phyloP scores from a whole-genome alignment of 2,113 vertebrate species.

The Siphamia tubifer region DNA sequence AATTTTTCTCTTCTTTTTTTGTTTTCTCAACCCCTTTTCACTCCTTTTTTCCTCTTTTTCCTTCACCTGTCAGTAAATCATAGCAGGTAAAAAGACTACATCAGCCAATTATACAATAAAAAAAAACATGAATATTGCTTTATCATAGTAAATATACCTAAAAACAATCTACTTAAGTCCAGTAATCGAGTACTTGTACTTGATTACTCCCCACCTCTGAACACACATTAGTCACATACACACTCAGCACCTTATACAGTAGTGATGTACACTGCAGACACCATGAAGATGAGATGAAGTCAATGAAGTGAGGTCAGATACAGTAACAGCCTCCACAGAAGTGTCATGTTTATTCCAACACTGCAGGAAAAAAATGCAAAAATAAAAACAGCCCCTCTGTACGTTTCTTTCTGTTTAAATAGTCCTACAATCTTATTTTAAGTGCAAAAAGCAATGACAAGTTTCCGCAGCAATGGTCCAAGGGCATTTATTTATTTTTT shows the following conservation, averaged over 20 bases:
- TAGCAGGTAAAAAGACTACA: too few relatives aligned
- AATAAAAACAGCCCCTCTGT: constrained; percentile 11
- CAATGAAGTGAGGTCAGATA: constrained; percentile 25
- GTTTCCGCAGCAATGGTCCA: not conserved
- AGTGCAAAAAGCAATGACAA: not conserved
- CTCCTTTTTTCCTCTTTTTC: too few relatives aligned
- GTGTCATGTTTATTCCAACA: constrained; percentile 51
- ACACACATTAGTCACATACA: constrained; percentile 6
- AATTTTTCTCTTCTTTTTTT: too few relatives aligned
- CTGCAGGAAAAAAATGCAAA: too few relatives aligned
- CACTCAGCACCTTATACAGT: constrained; percentile 56
- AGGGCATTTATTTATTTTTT: not conserved
- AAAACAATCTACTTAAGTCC: too few relatives aligned
- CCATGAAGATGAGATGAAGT: constrained; percentile 8
- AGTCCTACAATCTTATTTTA: constrained; percentile 24
- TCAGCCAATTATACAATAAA: too few relatives aligned
- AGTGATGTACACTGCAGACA: constrained; percentile 35
- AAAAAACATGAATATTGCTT: too few relatives aligned
- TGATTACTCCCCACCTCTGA: too few relatives aligned
- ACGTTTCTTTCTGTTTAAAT: not conserved
- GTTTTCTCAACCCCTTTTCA: too few relatives aligned
- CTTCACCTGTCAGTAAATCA: too few relatives aligned
- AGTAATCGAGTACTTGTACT: too few relatives aligned
- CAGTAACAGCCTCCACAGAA: constrained; percentile 8
- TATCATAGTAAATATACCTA: too few relatives aligned